phyloP scores from a whole-genome alignment of 2,797 vertebrate species.

The Sparus aurata region DNA sequence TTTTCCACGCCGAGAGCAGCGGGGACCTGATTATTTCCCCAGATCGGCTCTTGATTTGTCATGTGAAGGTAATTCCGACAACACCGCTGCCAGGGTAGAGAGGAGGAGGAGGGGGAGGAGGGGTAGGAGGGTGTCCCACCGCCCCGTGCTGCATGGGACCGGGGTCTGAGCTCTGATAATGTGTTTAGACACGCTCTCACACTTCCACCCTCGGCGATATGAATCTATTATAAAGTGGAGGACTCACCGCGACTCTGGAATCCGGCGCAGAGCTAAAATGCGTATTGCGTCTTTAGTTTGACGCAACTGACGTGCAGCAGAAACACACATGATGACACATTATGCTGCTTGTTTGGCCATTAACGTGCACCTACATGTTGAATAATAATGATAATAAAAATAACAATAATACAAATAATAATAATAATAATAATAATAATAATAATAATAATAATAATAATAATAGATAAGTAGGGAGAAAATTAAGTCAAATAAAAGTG shows the following conservation, averaged over 20 bases:
- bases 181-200: constrained; percentile 50
- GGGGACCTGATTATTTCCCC: constrained; percentile 64
- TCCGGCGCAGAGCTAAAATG: too few relatives aligned
- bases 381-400: neutral
- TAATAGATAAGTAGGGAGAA: neutral
- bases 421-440: neutral
- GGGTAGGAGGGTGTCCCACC: constrained; percentile 40
- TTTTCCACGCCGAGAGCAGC: constrained; percentile 58
- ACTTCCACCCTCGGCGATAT: constrained; percentile 13
- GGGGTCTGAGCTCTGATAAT: constrained; percentile 18
- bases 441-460: neutral
- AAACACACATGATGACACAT: neutral
- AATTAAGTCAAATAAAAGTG: neutral
- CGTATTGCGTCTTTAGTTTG: too few relatives aligned
- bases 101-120: constrained; percentile 35
- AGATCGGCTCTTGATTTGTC: constrained; percentile 67
- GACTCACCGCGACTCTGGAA: neutral
- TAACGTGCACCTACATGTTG: neutral
- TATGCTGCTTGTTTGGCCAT: neutral
- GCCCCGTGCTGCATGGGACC: constrained; percentile 26
- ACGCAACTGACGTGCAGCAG: neutral
- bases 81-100: constrained; percentile 19
- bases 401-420: neutral
- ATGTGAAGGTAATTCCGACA: constrained; percentile 64
- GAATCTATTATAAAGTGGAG: neutral